phyloP scores from a whole-genome alignment of 2,113 vertebrate species.

The Bothrops jararaca region DNA sequence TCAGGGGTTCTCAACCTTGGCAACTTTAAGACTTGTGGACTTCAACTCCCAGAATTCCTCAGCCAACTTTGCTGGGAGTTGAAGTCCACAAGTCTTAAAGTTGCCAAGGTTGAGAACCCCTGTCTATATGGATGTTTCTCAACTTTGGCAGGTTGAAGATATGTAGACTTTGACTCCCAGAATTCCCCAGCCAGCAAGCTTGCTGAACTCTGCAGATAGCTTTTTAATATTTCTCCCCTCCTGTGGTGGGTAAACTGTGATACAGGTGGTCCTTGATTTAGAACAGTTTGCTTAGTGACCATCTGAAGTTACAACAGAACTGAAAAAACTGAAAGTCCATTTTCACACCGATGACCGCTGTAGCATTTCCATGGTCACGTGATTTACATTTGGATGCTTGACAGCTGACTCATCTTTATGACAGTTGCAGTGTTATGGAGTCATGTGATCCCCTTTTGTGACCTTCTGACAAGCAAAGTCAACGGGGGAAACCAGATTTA shows the following conservation, averaged over 20 bases:
- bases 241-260: not conserved
- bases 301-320: not conserved
- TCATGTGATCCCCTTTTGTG: not conserved
- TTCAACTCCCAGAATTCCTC: not conserved
- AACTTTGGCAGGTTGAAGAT: not conserved
- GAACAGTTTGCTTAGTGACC: not conserved
- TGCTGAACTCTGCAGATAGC: not conserved
- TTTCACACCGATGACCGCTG: not conserved
- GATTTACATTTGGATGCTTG: not conserved
- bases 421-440: not conserved
- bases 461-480: not conserved
- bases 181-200: not conserved
- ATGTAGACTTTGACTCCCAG: not conserved
- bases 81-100: too few relatives aligned
- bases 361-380: not conserved
- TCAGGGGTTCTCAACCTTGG: not conserved
- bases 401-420: not conserved
- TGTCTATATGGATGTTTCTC: not conserved
- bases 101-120: too few relatives aligned
- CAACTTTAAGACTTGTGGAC: not conserved
- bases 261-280: not conserved
- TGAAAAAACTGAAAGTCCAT: not conserved
- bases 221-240: not conserved
- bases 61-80: too few relatives aligned
- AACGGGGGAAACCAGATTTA: not conserved